These are phyloP conservation scores for Synergus laeviventris DNA, from an alignment of 2,888 invertebrate species.

Conservation along the genomic window DNA sequence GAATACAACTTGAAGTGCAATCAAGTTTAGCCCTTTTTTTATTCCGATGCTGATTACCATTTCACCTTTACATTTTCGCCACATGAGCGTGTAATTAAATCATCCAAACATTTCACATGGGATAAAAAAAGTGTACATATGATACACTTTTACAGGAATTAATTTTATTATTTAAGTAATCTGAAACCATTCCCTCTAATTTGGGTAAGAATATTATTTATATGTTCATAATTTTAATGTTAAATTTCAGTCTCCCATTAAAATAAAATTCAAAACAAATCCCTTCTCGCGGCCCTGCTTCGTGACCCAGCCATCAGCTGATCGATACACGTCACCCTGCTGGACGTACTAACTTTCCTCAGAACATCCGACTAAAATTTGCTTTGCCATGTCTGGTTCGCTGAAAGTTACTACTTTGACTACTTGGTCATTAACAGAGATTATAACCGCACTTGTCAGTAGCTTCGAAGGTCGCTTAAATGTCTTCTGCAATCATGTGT, in stretches of 20 bases:
- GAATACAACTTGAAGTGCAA: too few relatives aligned
- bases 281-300: slow-evolving; percentile 54
- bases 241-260: slow-evolving; percentile 32
- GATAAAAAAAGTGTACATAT: too few relatives aligned
- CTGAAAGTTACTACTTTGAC: slow-evolving; percentile 43
- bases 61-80: too few relatives aligned
- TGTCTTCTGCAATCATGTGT: too few relatives aligned
- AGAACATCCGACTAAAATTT: slow-evolving; percentile 59
- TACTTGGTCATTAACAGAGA: neutral
- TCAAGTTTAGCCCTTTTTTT: too few relatives aligned
- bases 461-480: neutral
- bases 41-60: too few relatives aligned
- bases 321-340: slow-evolving; percentile 68
- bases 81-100: too few relatives aligned
- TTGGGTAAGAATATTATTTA: too few relatives aligned
- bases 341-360: slow-evolving; percentile 56
- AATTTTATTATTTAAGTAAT: too few relatives aligned
- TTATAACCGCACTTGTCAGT: neutral
- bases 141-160: too few relatives aligned
- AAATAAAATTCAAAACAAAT: slow-evolving; percentile 53
- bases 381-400: slow-evolving; percentile 23
- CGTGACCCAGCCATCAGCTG: slow-evolving; percentile 70
- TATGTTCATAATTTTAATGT: neutral
- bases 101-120: too few relatives aligned
- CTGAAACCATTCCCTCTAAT: too few relatives aligned